Percentiles rank a stretch among this genome's conserved stretches.
These are phyloP conservation scores for Schizaphis graminum DNA, from an alignment of 2,888 invertebrate species.

Conservation along the genomic window DNA sequence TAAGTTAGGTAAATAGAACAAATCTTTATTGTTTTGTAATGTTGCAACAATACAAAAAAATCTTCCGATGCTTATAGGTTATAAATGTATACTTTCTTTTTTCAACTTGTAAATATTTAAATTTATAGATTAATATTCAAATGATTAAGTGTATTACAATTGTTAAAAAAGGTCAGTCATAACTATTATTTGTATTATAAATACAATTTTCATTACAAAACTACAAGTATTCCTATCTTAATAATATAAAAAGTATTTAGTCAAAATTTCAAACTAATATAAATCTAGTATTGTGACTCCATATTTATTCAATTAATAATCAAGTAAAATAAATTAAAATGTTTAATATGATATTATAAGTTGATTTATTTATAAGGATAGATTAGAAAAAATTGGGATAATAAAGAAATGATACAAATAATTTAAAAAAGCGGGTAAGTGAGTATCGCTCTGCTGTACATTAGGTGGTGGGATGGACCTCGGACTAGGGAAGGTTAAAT, in stretches of 20 bases:
- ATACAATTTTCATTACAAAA: neutral
- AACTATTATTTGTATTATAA: neutral
- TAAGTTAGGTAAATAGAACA: neutral
- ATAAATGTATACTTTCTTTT: neutral
- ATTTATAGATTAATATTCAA: neutral
- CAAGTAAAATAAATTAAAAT: neutral
- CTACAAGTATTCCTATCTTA: neutral
- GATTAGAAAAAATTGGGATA: neutral
- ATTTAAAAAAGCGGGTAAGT: no score
- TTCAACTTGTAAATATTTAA: neutral
- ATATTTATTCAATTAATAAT: neutral
- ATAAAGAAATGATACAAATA: neutral
- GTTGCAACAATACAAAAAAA: neutral
- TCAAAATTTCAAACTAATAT: neutral
- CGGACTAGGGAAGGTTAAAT: no score
- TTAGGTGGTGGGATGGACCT: no score
- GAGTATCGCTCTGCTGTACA: no score
- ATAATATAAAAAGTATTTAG: neutral
- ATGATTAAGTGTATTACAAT: neutral
- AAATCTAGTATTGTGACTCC: neutral
- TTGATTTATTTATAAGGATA: neutral
- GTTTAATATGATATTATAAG: neutral
- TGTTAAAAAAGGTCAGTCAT: neutral
- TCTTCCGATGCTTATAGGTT: neutral
- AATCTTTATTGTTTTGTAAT: neutral